Conservation (phyloP, 2,888 invertebrate species). For the Plebejus melissa region DNA sequence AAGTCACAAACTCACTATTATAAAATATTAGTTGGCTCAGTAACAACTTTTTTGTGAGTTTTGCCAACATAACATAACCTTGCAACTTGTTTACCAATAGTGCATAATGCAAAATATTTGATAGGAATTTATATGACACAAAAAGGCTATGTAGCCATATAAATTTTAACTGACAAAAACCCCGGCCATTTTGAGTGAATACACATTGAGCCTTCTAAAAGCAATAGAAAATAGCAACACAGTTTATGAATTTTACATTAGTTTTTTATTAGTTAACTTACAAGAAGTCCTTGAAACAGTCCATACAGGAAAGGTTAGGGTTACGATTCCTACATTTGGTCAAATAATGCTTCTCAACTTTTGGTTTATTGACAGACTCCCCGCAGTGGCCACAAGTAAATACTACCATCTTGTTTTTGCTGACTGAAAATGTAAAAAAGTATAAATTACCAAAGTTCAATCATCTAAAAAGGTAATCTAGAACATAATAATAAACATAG, state of each 20-base stretch:
- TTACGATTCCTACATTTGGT: slow-evolving; percentile 83
- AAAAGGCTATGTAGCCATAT: not conserved
- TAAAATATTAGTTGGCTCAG: not conserved
- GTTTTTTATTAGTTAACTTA: slow-evolving; percentile 57
- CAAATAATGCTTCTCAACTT: slow-evolving; percentile 92
- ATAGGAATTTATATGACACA: not conserved
- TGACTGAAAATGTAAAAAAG: slow-evolving; percentile 14
- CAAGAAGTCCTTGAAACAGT: slow-evolving; percentile 94
- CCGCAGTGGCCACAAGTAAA: slow-evolving; percentile 96
- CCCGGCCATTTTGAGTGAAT: too few relatives aligned
- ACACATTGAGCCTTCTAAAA: not conserved
- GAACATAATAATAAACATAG: not conserved
- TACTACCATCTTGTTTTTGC: slow-evolving; percentile 86
- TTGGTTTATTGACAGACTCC: slow-evolving; percentile 92
- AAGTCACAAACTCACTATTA: not conserved
- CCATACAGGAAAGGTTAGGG: slow-evolving; percentile 92
- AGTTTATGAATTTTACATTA: not conserved
- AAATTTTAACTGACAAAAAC: not conserved
- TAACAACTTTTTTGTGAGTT: not conserved
- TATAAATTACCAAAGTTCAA: not conserved
- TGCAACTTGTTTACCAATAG: not conserved
- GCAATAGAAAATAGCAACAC: not conserved
- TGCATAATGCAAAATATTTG: not conserved
- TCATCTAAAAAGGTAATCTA: not conserved
- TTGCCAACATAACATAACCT: not conserved